These are phyloP conservation scores for Liasis olivaceus DNA, from an alignment of 2,797 vertebrate species.

Conservation along the genomic window DNA sequence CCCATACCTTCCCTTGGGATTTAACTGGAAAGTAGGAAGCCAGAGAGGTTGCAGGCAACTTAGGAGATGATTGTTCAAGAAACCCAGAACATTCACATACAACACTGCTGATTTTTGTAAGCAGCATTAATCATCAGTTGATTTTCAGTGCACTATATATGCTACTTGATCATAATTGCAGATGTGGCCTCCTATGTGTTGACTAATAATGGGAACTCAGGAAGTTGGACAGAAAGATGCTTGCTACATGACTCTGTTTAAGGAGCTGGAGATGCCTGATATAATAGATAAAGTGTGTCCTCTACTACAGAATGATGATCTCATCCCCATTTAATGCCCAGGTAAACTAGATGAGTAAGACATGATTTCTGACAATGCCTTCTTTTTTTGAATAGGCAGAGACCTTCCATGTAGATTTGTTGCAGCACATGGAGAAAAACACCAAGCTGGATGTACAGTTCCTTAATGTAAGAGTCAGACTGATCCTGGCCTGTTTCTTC, in stretches of 20 bases:
- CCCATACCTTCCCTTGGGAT: not conserved
- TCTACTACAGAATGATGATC: not conserved
- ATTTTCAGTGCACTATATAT: not conserved
- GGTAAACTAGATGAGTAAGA: not conserved
- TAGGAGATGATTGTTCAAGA: not conserved
- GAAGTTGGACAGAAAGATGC: not conserved
- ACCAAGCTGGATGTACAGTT: slow-evolving; percentile 93
- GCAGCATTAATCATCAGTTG: not conserved
- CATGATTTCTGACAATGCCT: not conserved
- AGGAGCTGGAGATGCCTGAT: not conserved
- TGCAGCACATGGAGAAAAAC: slow-evolving; percentile 96
- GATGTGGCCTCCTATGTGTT: not conserved
- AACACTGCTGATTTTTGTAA: not conserved
- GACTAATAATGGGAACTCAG: not conserved
- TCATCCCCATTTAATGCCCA: not conserved
- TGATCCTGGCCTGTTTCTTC: not conserved
- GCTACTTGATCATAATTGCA: not conserved
- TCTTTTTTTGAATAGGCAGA: slow-evolving; percentile 78
- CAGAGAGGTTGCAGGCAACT: not conserved
- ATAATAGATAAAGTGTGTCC: not conserved
- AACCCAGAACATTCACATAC: not conserved
- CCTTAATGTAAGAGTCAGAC: slow-evolving; percentile 80
- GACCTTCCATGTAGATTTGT: slow-evolving; percentile 89
- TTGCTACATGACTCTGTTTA: not conserved
- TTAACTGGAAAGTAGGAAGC: not conserved